A percentile compares a stretch with the other conserved stretches of the same genome.
These are phyloP conservation scores for Scaptomyza parva DNA, from an alignment of 2,888 invertebrate genomes.

Conservation along the genomic window DNA sequence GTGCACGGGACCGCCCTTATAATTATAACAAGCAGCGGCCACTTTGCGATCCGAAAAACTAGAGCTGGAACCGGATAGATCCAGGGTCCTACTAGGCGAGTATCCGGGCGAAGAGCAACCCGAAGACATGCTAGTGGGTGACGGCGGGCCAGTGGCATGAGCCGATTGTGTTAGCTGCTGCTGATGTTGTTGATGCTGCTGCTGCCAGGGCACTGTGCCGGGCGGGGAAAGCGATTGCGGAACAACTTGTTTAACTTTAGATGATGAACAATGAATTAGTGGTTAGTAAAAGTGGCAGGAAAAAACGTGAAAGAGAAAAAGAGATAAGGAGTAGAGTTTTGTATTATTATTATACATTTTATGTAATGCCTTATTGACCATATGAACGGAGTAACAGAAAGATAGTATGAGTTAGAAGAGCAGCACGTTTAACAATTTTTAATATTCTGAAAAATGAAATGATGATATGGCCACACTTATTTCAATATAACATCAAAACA, in stretches of 20 bases:
- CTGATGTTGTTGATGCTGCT: constrained; percentile 85
- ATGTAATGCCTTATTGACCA: constrained; percentile 16
- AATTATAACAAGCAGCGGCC: constrained; percentile 86
- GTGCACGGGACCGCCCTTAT: constrained; percentile 89
- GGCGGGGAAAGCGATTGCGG: constrained; percentile 88
- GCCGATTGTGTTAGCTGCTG: constrained; percentile 80
- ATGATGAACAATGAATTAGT: constrained; percentile 17
- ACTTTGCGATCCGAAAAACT: constrained; percentile 88
- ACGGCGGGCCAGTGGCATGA: constrained; percentile 87
- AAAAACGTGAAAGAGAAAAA: constrained; percentile 27
- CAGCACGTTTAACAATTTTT: constrained; percentile 45
- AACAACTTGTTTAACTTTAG: constrained; percentile 88
- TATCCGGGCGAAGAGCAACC: constrained; percentile 87
- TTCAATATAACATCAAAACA: constrained; percentile 40
- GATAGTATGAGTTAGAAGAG: constrained; percentile 41
- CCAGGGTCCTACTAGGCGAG: constrained; percentile 86
- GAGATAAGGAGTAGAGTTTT: constrained; percentile 15
- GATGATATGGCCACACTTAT: constrained; percentile 30
- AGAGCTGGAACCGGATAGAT: constrained; percentile 87
- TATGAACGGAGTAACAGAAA: constrained; percentile 31
- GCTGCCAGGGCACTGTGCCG: constrained; percentile 88
- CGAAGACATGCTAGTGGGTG: constrained; percentile 88
- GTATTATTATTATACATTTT: constrained; percentile 39
- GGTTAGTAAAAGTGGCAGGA: constrained; percentile 22
- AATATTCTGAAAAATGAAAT: constrained; percentile 17